Evolutionary conservation across 2,797 vertebrate species (phyloP).

Genomic region (Pseudochromis fuscus): DNA sequence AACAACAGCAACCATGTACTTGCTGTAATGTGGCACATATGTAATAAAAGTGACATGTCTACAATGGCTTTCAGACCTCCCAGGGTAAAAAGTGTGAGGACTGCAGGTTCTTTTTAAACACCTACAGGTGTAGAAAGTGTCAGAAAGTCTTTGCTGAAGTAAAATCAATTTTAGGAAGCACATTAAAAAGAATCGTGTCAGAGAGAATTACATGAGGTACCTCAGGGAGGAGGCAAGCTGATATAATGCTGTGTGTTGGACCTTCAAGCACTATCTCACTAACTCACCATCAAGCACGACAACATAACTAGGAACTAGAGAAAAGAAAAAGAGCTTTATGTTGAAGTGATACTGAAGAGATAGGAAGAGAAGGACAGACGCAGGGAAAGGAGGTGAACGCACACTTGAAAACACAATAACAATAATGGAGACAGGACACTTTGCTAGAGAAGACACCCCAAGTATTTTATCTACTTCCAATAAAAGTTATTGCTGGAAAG

Average conservation of each 20-base stretch:
- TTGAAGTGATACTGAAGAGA: not conserved
- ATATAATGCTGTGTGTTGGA: not conserved
- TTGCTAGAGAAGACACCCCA: too few species aligned
- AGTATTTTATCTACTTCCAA: too few species aligned
- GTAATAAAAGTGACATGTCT: conserved; percentile 3
- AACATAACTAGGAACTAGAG: conserved; percentile 21
- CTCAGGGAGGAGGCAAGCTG: not conserved
- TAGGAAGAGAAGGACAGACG: not conserved
- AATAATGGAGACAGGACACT: too few species aligned
- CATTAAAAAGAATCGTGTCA: not conserved
- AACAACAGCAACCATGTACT: not conserved
- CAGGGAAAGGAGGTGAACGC: too few species aligned
- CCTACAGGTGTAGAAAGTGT: conserved; percentile 5
- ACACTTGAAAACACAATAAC: too few species aligned
- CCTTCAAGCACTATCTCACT: not conserved
- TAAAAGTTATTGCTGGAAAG: too few species aligned
- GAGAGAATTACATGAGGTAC: not conserved
- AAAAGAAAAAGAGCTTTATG: not conserved
- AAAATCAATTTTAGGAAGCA: not conserved
- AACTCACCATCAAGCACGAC: not conserved
- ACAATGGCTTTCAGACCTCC: conserved; percentile 9
- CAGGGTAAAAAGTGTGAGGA: not conserved
- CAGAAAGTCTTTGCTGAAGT: not conserved
- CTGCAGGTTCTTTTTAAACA: conserved; percentile 6
- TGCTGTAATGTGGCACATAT: not conserved